Evolutionary conservation across 2,113 vertebrate genomes (phyloP), one percentile per base, ranked within the genome.

Genomic region (Syrmaticus mikado): DNA sequence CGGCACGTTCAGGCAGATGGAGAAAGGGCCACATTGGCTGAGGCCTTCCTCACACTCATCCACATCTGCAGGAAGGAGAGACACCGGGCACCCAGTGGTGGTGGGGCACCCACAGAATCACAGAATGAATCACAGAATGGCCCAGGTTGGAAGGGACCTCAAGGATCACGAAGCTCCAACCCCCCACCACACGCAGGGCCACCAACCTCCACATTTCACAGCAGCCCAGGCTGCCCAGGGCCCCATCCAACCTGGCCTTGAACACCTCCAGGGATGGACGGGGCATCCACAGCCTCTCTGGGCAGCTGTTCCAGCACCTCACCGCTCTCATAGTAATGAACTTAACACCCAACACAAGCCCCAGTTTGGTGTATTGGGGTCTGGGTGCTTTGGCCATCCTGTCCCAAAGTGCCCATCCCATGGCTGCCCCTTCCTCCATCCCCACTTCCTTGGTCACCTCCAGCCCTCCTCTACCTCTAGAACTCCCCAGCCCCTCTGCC

Each of bases 41-140:
- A 94, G 72, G 19, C 96, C 97, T 50, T 98, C 98, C 1, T 95
- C 57, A 10, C 99, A 99, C 95, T 99, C 99, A 4, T 99, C 98
- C 52, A 99, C 68, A 21, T 99, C 99, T 99, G 76, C 15, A 71
- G 72, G 64, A 48, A 91, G 13, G 13, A 21, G 24, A 27, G 25
- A 82, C 30, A 46, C 9, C 0, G 1, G 68, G 36, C 46, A 55
- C 30, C 10, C 32, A 0, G 61, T 10, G 2, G 50, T 14, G 50
- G 10, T 16, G 61, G 65, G 62, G 60, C 45, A 78, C 8, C 36
- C 36, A 17, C 15, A 15, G 6, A 43, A 43, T 43, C 41, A 43
- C 41, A 43, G 15, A 43, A 16, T 17, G 41, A 43, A 43, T 43
- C 41, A 43, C 41, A 43, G 41, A 17, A 43, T 2, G 2, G 41